phyloP scores from a whole-genome alignment of 2,113 vertebrate genomes.

The Edolisoma coerulescens region DNA sequence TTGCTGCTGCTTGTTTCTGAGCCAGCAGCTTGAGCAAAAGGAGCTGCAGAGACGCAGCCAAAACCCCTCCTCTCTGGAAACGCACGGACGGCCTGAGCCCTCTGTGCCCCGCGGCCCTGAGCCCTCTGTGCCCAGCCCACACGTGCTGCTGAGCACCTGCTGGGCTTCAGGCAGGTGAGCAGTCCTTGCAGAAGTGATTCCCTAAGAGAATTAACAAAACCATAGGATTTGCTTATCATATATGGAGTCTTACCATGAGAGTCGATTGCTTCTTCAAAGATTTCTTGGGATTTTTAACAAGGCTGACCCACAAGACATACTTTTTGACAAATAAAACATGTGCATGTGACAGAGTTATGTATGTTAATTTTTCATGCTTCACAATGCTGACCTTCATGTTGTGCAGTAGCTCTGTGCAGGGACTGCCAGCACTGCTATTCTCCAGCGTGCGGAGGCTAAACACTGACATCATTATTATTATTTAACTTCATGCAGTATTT shows the following conservation, averaged over 20 bases:
- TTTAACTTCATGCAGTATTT: slow-evolving; percentile 29
- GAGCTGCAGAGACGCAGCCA: neutral
- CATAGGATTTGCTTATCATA: neutral
- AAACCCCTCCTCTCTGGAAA: neutral
- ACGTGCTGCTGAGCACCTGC: neutral
- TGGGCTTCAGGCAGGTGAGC: neutral
- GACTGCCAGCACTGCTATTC: neutral
- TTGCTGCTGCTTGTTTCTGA: slow-evolving; percentile 15
- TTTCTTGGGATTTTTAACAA: slow-evolving; percentile 36
- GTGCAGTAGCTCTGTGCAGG: neutral
- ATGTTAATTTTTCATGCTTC: slow-evolving; percentile 30
- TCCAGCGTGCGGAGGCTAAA: neutral
- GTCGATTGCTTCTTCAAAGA: slow-evolving; percentile 14
- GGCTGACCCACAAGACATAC: slow-evolving; percentile 29
- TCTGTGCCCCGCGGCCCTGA: rapidly evolving
- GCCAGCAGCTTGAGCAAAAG: neutral
- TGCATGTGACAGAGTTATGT: slow-evolving; percentile 52
- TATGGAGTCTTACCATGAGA: neutral
- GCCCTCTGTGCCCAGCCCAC: neutral
- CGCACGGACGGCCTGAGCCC: rapidly evolving
- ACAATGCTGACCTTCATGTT: neutral
- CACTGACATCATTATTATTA: slow-evolving; percentile 19
- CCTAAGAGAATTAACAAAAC: slow-evolving; percentile 31
- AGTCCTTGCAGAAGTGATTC: neutral
- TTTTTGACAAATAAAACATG: slow-evolving; percentile 54